phyloP scores from a whole-genome alignment of 2,113 vertebrate genomes.

The Peucedramus taeniatus region DNA sequence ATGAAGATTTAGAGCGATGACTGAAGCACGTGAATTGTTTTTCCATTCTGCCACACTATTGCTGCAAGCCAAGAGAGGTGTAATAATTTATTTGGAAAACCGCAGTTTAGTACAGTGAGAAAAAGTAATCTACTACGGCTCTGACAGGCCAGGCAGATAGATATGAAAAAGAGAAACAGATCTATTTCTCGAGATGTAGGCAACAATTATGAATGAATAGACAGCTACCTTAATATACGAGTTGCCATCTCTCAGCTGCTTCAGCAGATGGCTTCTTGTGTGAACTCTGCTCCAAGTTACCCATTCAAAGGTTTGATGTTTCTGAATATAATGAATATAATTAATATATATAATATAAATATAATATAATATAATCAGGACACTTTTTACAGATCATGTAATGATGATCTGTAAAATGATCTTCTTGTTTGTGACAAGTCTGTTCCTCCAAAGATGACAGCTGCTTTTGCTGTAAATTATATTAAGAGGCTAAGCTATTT shows the following conservation, averaged over 20 bases:
- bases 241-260: background rate
- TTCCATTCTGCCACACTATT: conserved; percentile 40
- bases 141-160: conserved; percentile 52
- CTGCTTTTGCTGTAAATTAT: background rate
- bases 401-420: too few species aligned
- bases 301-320: background rate
- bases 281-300: background rate
- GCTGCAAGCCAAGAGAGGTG: conserved; percentile 45
- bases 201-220: conserved; percentile 41
- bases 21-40: conserved; percentile 39
- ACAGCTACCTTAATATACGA: background rate
- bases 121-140: conserved; percentile 26
- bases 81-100: conserved; percentile 70
- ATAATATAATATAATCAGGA: background rate
- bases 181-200: conserved; percentile 40
- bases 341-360: too few species aligned
- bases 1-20: conserved; percentile 62
- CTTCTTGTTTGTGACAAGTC: background rate
- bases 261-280: background rate
- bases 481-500: background rate
- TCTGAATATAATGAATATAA: background rate
- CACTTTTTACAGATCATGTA: background rate
- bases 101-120: conserved; percentile 59
- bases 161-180: conserved; percentile 61
- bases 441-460: background rate